Evolutionary conservation across 1,140 invertebrate genomes (phyloP), one percentile per base, ranked within the genome.

Genomic region (Drosophila nigrodunni): DNA sequence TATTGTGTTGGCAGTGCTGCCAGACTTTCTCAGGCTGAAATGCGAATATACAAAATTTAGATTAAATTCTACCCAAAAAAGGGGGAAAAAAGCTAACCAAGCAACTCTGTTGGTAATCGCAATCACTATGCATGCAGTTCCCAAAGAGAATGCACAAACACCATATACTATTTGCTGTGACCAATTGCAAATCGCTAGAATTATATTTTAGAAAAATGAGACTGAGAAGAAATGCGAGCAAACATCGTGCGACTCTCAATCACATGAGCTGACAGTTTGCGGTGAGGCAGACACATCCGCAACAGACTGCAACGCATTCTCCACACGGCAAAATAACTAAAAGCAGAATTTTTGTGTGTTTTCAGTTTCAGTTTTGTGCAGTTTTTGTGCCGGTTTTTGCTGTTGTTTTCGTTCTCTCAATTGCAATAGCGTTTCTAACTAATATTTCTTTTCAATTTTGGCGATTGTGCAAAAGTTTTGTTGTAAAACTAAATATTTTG

Each of bases 401-500:
- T 54, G 39, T 34, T 64, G 18, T 72, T 68, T 62, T 43, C 55
- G 18, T 67, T 65, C 54, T 50, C 37, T 47, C 11, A 9, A 10
- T 44, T 62, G 50, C 47, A 30, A 52, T 46, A 8, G 65, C 62
- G 50, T 43, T 68, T 58, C 25, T 69, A 82, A 72, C 83, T 77
- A 88, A 88, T 87, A 87, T 89, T 87, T 87, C 83, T 88, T 87
- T 87, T 87, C 80, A 80, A 87, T 87, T 89, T 75, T 59, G 68
- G 68, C 44, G 58, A 76, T 66, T 55, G 58, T 60, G 47, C 58
- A 39, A 80, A 85, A 82, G 55, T 89, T 74, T 74, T 74, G 85
- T 49, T 78, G 78, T 85, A 80, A 71, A 89, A 89, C 80, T 85
- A 89, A 89, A 89, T 83, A 89, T 89, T 89, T 89, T 89, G 85